Percentiles rank a stretch among this genome's conserved stretches.
Evolutionary conservation across 2,113 vertebrate species (phyloP).

Genomic region (Nerophis ophidion): DNA sequence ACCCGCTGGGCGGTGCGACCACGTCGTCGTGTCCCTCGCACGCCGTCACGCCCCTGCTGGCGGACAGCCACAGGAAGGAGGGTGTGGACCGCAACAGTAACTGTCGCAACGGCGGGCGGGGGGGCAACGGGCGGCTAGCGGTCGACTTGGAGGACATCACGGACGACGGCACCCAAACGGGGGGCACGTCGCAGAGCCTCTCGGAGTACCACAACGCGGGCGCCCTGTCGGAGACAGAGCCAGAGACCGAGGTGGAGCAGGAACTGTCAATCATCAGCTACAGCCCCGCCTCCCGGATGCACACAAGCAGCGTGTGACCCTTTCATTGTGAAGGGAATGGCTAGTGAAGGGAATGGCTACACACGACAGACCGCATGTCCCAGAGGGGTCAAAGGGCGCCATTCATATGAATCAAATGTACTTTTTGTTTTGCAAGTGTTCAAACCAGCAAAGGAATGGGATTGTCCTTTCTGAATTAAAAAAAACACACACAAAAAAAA

Average conservation of each 20-base stretch:
- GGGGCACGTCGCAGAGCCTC: slow-evolving; percentile 36
- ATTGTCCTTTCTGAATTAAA: too few relatives aligned
- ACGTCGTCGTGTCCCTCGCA: slow-evolving; percentile 76
- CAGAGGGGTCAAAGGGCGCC: slow-evolving; percentile 1
- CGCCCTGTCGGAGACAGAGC: slow-evolving; percentile 63
- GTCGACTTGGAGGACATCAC: slow-evolving; percentile 56
- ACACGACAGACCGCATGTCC: slow-evolving; percentile 3
- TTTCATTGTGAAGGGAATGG: too few relatives aligned
- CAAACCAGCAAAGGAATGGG: too few relatives aligned
- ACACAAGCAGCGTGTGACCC: slow-evolving; percentile 87
- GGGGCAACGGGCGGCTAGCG: slow-evolving; percentile 39
- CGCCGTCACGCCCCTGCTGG: slow-evolving; percentile 73
- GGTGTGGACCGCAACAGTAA: slow-evolving; percentile 81
- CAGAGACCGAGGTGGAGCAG: slow-evolving; percentile 78
- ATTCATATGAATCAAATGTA: too few relatives aligned
- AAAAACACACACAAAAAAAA: too few relatives aligned
- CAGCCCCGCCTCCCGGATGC: slow-evolving; percentile 74
- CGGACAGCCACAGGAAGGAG: slow-evolving; percentile 54
- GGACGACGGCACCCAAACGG: slow-evolving; percentile 50
- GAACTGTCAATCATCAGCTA: slow-evolving; percentile 82
- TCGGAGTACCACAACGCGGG: slow-evolving; percentile 38
- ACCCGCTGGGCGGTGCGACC: slow-evolving; percentile 62
- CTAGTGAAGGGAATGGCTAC: slow-evolving; percentile 4
- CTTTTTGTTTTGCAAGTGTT: too few relatives aligned
- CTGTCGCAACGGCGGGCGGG: slow-evolving; percentile 64